Evolutionary conservation across 2,888 invertebrate species (phyloP), one percentile per base, ranked within the genome.

Genomic region (Romanomermis culicivorax): DNA sequence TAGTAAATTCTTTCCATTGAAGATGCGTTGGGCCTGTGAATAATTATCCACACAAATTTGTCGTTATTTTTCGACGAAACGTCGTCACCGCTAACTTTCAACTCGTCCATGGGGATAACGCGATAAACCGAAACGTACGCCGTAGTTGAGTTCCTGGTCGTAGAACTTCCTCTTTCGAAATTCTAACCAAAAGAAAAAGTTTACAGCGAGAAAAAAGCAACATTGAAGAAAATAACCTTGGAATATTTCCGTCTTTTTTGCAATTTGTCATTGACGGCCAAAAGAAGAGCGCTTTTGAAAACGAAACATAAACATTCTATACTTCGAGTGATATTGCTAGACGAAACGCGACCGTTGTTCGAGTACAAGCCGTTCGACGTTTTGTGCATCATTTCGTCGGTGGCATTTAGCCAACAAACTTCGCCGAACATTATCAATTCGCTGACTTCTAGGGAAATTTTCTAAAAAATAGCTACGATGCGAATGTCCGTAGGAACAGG

Each of bases 241-340:
- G 23, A 7, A 17, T 36, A 53, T 48, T 29, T 53, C 48, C 14
- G 24, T 53, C 3, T 52, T 55, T 42, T 27, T 25, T 91, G 74
- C 88, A 72, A 88, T 91, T 74, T 88, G 72, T 88, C 86, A 69
- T 89, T 87, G 73, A 89, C 89, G 61, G 93, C 79, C 77, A 93
- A 88, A 69, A 93, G 91, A 68, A 95, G 89, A 54, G 89, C 91
- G 58, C 88, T 85, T 76, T 88, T 89, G 76, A 95, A 95, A 63
- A 95, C 91, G 74, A 95, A 95, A 74, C 91, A 89, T 84, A 91
- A 89, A 56, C 89, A 89, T 71, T 91, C 88, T 59, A 93, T 7
- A 36, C 11, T 17, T 11, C 36, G 36, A n/a, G n/a, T n/a, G 17
- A 36, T 36, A 36, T 7, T 17, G 7, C 11, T 17, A 36, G 36